Conservation (phyloP, 2,113 vertebrate species). For the Pitta sordida region DNA sequence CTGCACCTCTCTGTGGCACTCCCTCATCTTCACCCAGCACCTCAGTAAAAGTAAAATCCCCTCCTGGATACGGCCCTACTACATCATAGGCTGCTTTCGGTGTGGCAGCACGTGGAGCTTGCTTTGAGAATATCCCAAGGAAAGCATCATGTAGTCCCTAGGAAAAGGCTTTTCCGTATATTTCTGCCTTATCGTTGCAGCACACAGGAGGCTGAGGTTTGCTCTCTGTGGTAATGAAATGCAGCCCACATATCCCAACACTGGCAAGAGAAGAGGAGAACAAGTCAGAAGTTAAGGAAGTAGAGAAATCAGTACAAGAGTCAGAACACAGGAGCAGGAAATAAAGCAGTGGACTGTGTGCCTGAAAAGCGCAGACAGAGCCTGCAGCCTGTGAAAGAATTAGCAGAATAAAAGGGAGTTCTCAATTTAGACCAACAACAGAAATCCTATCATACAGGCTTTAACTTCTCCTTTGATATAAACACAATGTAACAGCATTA, state of each 20-base stretch:
- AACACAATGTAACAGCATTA: not conserved
- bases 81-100: not conserved
- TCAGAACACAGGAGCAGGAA: slow-evolving; percentile 59
- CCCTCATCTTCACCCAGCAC: not conserved
- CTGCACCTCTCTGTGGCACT: not conserved
- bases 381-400: slow-evolving; percentile 49
- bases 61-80: not conserved
- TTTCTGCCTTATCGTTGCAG: not conserved
- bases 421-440: slow-evolving; percentile 12
- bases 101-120: rapidly evolving
- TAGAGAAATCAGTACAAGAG: slow-evolving; percentile 51
- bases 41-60: not conserved
- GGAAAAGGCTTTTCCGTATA: not conserved
- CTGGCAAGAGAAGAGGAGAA: slow-evolving; percentile 58
- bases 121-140: not conserved
- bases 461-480: slow-evolving; percentile 17
- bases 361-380: slow-evolving; percentile 53
- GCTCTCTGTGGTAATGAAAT: slow-evolving; percentile 49
- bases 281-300: slow-evolving; percentile 67
- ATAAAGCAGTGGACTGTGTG: slow-evolving; percentile 43
- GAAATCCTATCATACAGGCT: slow-evolving; percentile 22
- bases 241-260: slow-evolving; percentile 41
- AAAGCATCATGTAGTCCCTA: not conserved
- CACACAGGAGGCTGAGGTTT: not conserved
- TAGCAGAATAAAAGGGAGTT: slow-evolving; percentile 46